phyloP scores from a whole-genome alignment of 1,140 invertebrate genomes.

The Ridgeia piscesae region DNA sequence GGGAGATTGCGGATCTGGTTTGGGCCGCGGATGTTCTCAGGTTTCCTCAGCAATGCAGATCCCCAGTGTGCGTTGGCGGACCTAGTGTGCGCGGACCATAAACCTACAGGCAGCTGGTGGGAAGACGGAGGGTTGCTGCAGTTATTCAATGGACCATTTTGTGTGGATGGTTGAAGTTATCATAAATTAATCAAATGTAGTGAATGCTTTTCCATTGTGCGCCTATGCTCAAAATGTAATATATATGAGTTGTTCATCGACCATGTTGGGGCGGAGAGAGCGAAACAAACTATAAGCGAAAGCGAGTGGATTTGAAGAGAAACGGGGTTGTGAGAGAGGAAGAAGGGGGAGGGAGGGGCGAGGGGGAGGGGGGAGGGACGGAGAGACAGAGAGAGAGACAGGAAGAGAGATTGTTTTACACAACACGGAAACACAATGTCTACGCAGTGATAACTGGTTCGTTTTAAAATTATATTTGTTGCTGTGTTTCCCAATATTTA shows the following conservation, averaged over 20 bases:
- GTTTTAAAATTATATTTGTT: not conserved
- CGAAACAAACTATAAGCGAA: not conserved
- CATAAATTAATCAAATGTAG: not conserved
- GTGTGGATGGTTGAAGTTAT: too few relatives aligned
- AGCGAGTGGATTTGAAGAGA: too few relatives aligned
- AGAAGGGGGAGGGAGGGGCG: too few relatives aligned
- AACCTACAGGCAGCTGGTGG: not conserved
- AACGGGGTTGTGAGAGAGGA: too few relatives aligned
- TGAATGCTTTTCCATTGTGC: not conserved
- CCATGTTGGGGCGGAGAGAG: too few relatives aligned
- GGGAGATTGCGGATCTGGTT: not conserved
- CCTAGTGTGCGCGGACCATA: not conserved
- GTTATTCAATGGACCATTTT: too few relatives aligned
- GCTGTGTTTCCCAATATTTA: not conserved
- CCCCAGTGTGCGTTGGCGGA: not conserved
- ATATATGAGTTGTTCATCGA: not conserved
- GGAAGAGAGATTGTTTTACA: not conserved
- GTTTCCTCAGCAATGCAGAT: not conserved
- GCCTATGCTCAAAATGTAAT: not conserved
- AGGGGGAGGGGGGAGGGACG: not conserved
- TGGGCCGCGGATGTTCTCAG: not conserved
- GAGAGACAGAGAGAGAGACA: not conserved
- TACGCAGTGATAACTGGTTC: not conserved
- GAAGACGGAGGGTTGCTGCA: not conserved
- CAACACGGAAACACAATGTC: not conserved